phyloP scores from a whole-genome alignment of 2,888 invertebrate genomes.

The Lordiphosa andalusiaca region DNA sequence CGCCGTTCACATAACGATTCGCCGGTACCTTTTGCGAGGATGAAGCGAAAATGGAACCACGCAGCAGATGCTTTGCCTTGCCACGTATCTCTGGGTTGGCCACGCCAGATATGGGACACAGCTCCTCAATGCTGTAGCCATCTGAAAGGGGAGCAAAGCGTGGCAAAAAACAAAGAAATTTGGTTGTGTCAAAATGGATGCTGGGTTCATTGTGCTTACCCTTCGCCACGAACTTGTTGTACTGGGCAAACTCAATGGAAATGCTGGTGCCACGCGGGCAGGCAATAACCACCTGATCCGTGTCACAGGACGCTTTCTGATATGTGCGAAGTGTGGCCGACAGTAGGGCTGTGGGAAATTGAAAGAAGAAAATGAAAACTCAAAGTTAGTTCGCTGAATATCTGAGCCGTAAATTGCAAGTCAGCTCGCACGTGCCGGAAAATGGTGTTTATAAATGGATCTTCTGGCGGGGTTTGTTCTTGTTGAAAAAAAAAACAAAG shows the following conservation, averaged over 20 bases:
- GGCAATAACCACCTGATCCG: constrained; percentile 90
- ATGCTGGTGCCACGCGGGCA: constrained; percentile 97
- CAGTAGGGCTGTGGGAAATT: constrained; percentile 86
- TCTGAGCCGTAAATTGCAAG: constrained; percentile 10
- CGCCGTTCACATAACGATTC: constrained; percentile 72
- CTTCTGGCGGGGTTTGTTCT: not conserved
- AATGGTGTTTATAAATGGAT: not conserved
- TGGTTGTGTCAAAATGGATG: not conserved
- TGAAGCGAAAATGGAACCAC: constrained; percentile 77
- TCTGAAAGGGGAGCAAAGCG: constrained; percentile 57
- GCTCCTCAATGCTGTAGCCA: constrained; percentile 78
- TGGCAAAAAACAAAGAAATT: no score
- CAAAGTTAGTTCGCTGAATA: not conserved
- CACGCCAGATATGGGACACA: constrained; percentile 67
- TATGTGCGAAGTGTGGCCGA: constrained; percentile 94
- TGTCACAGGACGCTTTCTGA: constrained; percentile 95
- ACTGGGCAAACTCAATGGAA: constrained; percentile 93
- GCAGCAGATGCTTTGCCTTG: constrained; percentile 74
- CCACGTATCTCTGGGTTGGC: constrained; percentile 64
- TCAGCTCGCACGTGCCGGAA: constrained; percentile 3
- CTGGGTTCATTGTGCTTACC: constrained; percentile 61
- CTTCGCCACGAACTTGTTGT: constrained; percentile 81
- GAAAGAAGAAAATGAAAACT: not conserved
- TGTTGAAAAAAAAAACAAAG: constrained; percentile 18
- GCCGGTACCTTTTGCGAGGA: constrained; percentile 70